A percentile compares a stretch with the other conserved stretches of the same genome.
phyloP scores from a whole-genome alignment of 2,113 vertebrate species.

The Ammodytes marinus region DNA sequence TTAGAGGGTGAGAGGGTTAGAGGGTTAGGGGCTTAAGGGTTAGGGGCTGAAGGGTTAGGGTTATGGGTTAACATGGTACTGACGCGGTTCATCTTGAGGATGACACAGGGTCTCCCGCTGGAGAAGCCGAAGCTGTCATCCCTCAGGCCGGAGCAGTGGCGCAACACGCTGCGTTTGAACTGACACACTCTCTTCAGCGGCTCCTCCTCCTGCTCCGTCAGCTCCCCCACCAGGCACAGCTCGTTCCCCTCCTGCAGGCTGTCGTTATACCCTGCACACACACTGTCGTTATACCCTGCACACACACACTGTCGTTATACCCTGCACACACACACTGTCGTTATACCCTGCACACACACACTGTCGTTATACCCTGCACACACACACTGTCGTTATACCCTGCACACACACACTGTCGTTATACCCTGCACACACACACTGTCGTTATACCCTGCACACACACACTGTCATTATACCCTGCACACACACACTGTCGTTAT shows the following conservation, averaged over 20 bases:
- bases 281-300: conserved; percentile 87
- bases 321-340: conserved; percentile 78
- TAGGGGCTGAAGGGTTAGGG: no score
- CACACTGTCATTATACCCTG: no score
- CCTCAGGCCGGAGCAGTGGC: conserved; percentile 87
- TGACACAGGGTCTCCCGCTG: conserved; percentile 89
- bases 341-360: no score
- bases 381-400: conserved; percentile 86
- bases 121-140: conserved; percentile 89
- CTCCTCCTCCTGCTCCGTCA: conserved; percentile 81
- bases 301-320: conserved; percentile 82
- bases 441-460: conserved; percentile 86
- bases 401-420: conserved; percentile 81
- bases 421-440: conserved; percentile 86
- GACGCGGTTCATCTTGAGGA: conserved; percentile 97
- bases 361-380: conserved; percentile 87
- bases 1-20: no score
- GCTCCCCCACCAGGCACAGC: conserved; percentile 79
- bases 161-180: conserved; percentile 87
- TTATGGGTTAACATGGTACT: conserved; percentile 44
- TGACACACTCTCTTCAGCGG: conserved; percentile 86
- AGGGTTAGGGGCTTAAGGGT: no score
- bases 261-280: conserved; percentile 86
- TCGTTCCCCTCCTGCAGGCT: conserved; percentile 88
- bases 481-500: conserved; percentile 87